Base-by-base conservation (phyloP, 2,113 vertebrate species). In the Prolemur simus region DNA sequence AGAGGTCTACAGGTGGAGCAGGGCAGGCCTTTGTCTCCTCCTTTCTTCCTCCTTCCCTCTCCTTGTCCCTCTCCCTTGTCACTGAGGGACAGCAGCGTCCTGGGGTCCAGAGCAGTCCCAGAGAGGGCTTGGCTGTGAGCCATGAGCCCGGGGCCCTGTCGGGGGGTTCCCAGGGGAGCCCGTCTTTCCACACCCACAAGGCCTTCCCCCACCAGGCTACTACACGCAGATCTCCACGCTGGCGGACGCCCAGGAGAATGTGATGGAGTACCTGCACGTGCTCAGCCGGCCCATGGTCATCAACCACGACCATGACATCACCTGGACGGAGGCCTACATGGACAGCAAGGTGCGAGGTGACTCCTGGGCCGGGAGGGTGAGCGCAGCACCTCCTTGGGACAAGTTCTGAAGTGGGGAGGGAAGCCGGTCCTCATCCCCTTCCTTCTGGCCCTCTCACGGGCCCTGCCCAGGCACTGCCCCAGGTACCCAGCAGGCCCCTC, bases 251-350 rank as follows among this genome's bases (percentile, higher is more conserved):
- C 99, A 99, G 98, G 99, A 99, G 98, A 99, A 99, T 0, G 99
- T 99, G 45, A 99, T 99, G 99, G 99, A 99, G 86, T 99, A 99
- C 95, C 99, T 99, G 87, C 99, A 99, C 0, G 99, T 99, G 76
- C 99, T 99, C 87, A 99, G 99, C 96, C 99, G 99, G 15, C 99
- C 99, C 77, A 99, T 99, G 99, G 99, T 99, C 98, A 99, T 99
- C 98, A 99, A 99, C 98, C 99, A 99, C 0, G 99, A 99, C 97
- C 99, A 99, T 0, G 99, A 99, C 96, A 99, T 99, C 97, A 99
- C 99, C 98, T 99, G 99, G 99, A 99, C 99, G 0, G 99, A 99
- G 97, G 99, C 99, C 42, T 99, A 99, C 96, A 99, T 99, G 99
- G 99, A 99, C 97, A 99, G 98, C 54, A 99, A 93, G 95, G 85